Base-by-base conservation (phyloP, 2,113 vertebrate genomes). In the Oriolus oriolus region DNA sequence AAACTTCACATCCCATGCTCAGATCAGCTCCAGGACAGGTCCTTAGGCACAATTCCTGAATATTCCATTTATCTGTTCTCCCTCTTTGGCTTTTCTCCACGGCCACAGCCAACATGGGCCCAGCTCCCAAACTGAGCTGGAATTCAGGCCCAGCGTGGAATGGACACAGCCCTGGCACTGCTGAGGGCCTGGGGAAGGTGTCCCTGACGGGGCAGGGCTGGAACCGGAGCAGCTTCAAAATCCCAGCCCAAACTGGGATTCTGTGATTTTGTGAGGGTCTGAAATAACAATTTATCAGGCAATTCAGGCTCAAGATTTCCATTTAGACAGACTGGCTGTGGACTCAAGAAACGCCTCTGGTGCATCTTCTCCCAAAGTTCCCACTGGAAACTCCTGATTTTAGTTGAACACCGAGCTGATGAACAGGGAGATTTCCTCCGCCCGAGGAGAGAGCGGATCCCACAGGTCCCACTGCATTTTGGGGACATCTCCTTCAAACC, bases 391-490 rank as follows among this genome's bases (percentile, higher is more conserved):
- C 16, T 13, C 20, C n/a, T 9, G 10, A 23, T 69, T 69, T 70
- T 35, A 41, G 39, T 2, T 45, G 57, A 69, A 5, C 35, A 41
- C 23, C 4, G 0, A 10, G 22, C 6, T 4, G 11, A 39, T 11
- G 54, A 73, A n/a, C 14, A 23, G 18, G 35, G 42, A 14, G 47
- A 9, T 14, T 47, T 49, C 60, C 47, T 56, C 33, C 78, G 9
- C 18, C 28, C 3, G 2, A 50, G 22, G 19, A n/a, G 39, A 42
- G 4, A 65, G 10, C 0, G 0, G 53, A 61, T 21, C 12, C 61
- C 42, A 28, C 26, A 65, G 23, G 23, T 60, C 5, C n/a, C 10
- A 13, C 4, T 39, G 37, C 41, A 26, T 85, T 85, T 26, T 4
- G 4, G 35, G n/a, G 66, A 42, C 47, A 16, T 13, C 14, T 89